Percentiles rank a stretch among this genome's conserved stretches.
Conservation (phyloP, 2,113 vertebrate genomes). For the Lanius ludovicianus region DNA sequence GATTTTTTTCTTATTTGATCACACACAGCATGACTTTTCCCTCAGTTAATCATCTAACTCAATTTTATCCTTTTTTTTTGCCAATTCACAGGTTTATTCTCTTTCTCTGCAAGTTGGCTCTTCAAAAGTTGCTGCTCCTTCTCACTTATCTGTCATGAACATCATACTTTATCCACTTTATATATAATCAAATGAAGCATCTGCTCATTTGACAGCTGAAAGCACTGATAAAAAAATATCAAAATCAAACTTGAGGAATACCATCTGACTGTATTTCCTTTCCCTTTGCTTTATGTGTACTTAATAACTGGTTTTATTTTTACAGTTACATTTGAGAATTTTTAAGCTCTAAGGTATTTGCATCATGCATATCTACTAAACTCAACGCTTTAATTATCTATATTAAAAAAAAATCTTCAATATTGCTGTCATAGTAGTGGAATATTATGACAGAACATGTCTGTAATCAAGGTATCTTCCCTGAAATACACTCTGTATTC, state of each 20-base stretch:
- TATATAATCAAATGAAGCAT: background rate
- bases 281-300: background rate
- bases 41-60: background rate
- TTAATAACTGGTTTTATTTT: background rate
- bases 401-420: background rate
- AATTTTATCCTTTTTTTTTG: background rate
- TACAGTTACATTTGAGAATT: background rate
- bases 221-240: background rate
- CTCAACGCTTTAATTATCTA: background rate
- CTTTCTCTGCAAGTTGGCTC: background rate
- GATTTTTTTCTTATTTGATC: background rate
- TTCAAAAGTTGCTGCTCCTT: background rate
- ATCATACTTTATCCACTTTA: background rate
- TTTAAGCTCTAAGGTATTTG: background rate
- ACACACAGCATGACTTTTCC: background rate
- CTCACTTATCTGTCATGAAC: background rate
- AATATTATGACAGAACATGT: background rate
- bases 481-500: background rate
- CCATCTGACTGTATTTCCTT: background rate
- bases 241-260: background rate
- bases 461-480: background rate
- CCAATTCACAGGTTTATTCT: background rate
- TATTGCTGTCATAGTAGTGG: background rate
- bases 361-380: background rate
- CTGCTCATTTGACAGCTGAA: background rate